Percentiles rank a stretch among this genome's conserved stretches.
These are phyloP conservation scores for Andrena marginata DNA, from an alignment of 2,888 invertebrate species.

Conservation along the genomic window DNA sequence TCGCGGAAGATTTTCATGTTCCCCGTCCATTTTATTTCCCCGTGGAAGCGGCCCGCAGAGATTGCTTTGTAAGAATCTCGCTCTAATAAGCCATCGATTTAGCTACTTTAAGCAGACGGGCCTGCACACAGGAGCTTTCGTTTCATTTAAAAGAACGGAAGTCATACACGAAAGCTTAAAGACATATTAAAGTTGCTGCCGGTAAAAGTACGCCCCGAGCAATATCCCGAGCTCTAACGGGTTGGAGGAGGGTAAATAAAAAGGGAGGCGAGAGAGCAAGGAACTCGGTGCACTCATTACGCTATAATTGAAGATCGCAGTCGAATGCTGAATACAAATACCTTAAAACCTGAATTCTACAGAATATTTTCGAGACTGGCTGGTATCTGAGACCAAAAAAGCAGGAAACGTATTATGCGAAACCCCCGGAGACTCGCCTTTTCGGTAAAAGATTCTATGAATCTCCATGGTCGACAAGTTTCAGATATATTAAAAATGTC, in stretches of 20 bases:
- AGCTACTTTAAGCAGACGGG: background rate
- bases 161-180: conserved; percentile 20
- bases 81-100: conserved; percentile 12
- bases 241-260: conserved; percentile 20
- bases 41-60: no score
- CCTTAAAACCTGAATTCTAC: background rate
- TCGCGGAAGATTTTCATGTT: no score
- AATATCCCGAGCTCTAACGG: conserved; percentile 17
- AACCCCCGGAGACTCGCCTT: background rate
- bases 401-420: background rate
- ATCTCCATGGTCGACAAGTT: background rate
- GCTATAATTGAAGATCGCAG: conserved; percentile 26
- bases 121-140: background rate
- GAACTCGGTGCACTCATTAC: conserved; percentile 15
- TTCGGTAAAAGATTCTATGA: background rate
- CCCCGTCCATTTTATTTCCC: no score
- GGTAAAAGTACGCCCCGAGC: conserved; percentile 20
- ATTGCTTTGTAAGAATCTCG: background rate
- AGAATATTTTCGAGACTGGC: background rate
- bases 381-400: no score
- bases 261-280: conserved; percentile 4
- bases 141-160: conserved; percentile 5
- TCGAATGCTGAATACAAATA: background rate
- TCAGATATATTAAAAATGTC: background rate
- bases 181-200: conserved; percentile 11